Conservation (phyloP, 2,797 vertebrate genomes). For the Orientallactaga sibirica region DNA sequence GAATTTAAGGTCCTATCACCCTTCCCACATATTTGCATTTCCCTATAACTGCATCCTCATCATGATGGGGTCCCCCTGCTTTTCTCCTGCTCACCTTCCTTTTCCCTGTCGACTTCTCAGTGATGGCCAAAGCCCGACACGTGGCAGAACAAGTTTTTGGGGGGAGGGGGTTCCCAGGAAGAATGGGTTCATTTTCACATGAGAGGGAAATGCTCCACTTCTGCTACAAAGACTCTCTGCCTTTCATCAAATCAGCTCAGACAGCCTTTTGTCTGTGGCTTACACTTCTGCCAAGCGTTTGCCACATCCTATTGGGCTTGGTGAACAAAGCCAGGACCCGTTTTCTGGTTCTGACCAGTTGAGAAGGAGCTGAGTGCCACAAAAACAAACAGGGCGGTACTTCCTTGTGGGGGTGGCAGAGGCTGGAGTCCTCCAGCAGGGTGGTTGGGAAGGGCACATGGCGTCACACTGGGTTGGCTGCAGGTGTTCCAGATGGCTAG, state of each 20-base stretch:
- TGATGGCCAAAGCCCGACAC: neutral
- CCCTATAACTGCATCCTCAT: neutral
- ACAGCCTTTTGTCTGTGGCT: constrained; percentile 73
- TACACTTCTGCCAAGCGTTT: constrained; percentile 60
- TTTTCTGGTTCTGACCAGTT: constrained; percentile 61
- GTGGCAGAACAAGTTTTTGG: neutral
- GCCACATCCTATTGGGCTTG: constrained; percentile 54
- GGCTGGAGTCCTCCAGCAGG: constrained; percentile 56
- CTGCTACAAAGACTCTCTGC: neutral
- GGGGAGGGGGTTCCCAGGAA: constrained; percentile 10
- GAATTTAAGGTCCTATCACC: no score
- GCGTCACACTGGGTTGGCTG: constrained; percentile 32
- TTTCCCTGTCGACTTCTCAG: neutral
- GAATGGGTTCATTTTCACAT: neutral
- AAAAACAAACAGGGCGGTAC: neutral
- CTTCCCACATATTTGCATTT: neutral
- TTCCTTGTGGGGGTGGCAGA: constrained; percentile 44
- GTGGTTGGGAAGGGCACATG: neutral
- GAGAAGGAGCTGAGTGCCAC: neutral
- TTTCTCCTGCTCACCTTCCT: neutral
- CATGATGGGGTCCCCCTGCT: fast-evolving
- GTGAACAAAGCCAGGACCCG: constrained; percentile 55
- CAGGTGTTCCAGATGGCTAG: constrained; percentile 65
- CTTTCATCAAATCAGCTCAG: constrained; percentile 20
- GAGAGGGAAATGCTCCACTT: neutral